Percentiles rank a stretch among this genome's conserved stretches.
Evolutionary conservation across 2,888 invertebrate genomes (phyloP).

Genomic region (Acanthococcus lagerstroemiae): DNA sequence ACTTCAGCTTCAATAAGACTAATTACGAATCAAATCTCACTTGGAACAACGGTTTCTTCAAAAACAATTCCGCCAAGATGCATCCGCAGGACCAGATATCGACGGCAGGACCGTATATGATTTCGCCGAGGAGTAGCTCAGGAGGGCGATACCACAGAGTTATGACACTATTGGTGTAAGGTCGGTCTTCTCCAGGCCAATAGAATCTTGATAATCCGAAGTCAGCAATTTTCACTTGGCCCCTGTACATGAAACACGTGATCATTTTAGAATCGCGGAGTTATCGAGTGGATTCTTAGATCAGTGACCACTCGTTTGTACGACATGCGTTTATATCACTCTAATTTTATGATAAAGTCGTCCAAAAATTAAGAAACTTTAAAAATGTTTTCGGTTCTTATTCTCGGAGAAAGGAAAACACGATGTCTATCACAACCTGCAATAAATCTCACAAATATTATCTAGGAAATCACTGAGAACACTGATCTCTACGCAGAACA

Average conservation of each 20-base stretch:
- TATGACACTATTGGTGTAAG: conserved; percentile 98
- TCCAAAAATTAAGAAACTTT: too few species aligned
- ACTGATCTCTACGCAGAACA: too few species aligned
- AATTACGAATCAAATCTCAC: conserved; percentile 45
- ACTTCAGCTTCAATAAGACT: not conserved
- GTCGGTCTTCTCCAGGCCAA: conserved; percentile 88
- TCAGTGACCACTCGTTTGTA: too few species aligned
- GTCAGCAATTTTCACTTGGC: conserved; percentile 97
- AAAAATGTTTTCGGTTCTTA: too few species aligned
- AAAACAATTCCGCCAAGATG: conserved; percentile 93
- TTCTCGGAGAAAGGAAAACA: too few species aligned
- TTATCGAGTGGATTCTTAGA: too few species aligned
- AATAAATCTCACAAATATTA: too few species aligned
- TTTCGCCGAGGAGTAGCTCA: conserved; percentile 90
- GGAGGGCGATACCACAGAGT: conserved; percentile 99
- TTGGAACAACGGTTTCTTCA: conserved; percentile 90
- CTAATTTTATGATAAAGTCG: too few species aligned
- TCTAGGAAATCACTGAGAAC: too few species aligned
- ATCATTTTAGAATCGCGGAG: not conserved
- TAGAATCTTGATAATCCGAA: conserved; percentile 94
- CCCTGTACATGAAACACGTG: conserved; percentile 50
- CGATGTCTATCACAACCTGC: too few species aligned
- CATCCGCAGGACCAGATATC: conserved; percentile 99
- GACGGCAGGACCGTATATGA: conserved; percentile 92
- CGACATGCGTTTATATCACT: too few species aligned